Evolutionary conservation across 2,888 invertebrate genomes (phyloP), one percentile per base, ranked within the genome.

Genomic region (Apotomis turbidana): DNA sequence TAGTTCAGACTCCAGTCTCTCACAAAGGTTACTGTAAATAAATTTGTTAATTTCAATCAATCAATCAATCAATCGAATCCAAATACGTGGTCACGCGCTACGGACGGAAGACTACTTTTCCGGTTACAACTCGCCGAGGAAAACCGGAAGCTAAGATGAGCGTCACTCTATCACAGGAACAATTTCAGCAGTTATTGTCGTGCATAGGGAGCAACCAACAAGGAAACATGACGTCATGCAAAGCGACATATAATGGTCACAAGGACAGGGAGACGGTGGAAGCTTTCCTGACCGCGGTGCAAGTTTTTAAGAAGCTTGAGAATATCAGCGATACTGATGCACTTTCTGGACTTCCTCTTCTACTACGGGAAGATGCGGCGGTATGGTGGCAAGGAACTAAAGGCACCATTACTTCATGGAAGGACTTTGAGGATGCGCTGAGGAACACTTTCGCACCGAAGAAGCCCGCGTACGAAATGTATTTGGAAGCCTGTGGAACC

Each of bases 391-490:
- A 55, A 55, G 27, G 44, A 13, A 54, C 4, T 10, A 66, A 66
- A 8, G 54, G 10, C 4, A 62, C 49, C 8, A 66, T 66, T 12
- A 44, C 64, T 55, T 54, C 41, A 15, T 66, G 64, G 64, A 8
- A 41, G 10, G 41, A 44, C 5, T 55, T 66, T 44, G 55, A 66
- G 9, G 41, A 55, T 1, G 55, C 6, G 12, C 10, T 66, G 5
- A 41, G 64, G 10, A 66, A 66, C 38, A 66, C 64, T 12, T 66
- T 66, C 44, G 64, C 64, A 5, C 64, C 55, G 41, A 46, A 66
- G 52, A 66, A 44, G 15, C 54, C 55, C 38, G 64, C 54, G 6
- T 52, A 62, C 3, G 62, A 62, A 52, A 62, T 62, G 38, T 62
- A 62, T 62, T 51, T 62, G 12, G 62, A 62, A 51, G 62, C 62